Evolutionary conservation across 2,888 invertebrate species (phyloP), one percentile per base, ranked within the genome.

Genomic region (Lasioglossum lativentre): DNA sequence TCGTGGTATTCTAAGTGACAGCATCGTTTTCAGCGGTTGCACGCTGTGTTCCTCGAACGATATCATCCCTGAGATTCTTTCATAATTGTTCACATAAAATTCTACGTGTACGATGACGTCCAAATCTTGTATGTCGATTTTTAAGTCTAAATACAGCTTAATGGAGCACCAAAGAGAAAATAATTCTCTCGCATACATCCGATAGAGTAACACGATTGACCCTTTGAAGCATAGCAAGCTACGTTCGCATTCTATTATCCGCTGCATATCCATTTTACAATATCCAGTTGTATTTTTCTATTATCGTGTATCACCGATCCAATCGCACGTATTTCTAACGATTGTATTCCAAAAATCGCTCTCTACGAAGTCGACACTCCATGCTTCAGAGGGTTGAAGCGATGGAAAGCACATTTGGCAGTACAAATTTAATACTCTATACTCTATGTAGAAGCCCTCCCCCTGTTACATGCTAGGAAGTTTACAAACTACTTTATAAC

Each of bases 121-220:
- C 66, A 72, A 59, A 78, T n/a, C 45, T 68, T 78, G 40, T 74
- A 19, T 78, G 59, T 66, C 74, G 70, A 71, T 77, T 73, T 71
- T 27, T 71, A 85, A 78, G 80, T 90, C 81, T 83, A 83, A 85
- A 75, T 86, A 82, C 90, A 90, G 89, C 86, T 90, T 90, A 88
- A 90, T 83, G 76, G 79, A 86, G 88, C 82, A 90, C 89, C 91
- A 91, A 91, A 92, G 90, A 91, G 88, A 92, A 52, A 89, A 88
- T 79, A 56, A 78, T 88, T 85, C 86, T 78, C 87, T 85, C 84
- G 86, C 82, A 80, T 78, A 80, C 52, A 45, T 82, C 63, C 68
- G 78, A 82, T 70, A 77, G 42, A 81, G 71, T 78, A 85, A 27
- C 38, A 56, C 4, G 30, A 16, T 74, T 71, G 40, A 82, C 78